phyloP scores from a whole-genome alignment of 2,888 invertebrate genomes.

The Scrobipalpa atriplicella region DNA sequence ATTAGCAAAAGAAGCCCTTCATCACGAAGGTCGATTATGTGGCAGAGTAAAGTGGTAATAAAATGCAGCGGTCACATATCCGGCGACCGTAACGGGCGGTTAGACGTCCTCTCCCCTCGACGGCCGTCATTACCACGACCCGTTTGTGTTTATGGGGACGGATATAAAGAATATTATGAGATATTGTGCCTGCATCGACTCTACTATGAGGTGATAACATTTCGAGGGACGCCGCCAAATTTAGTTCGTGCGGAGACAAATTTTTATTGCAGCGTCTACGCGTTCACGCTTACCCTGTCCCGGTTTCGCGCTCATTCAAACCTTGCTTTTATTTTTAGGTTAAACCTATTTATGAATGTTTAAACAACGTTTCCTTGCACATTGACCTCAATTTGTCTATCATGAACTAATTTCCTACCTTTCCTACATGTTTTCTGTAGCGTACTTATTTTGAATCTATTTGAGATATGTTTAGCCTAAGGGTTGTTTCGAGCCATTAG shows the following conservation, averaged over 20 bases:
- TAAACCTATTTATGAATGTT: conserved; percentile 25
- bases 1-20: conserved; percentile 75
- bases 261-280: conserved; percentile 54
- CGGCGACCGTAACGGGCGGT: conserved; percentile 77
- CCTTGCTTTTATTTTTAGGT: conserved; percentile 30
- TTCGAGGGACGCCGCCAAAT: conserved; percentile 61
- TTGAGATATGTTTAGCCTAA: conserved; percentile 62
- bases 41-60: conserved; percentile 82
- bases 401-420: conserved; percentile 15
- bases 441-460: conserved; percentile 49
- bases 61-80: conserved; percentile 83
- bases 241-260: conserved; percentile 62
- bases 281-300: conserved; percentile 30
- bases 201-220: conserved; percentile 78
- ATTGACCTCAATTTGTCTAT: conserved; percentile 28
- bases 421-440: not conserved
- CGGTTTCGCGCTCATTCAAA: not conserved
- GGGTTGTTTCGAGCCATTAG: conserved; percentile 70
- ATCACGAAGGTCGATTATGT: conserved; percentile 81
- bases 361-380: conserved; percentile 24
- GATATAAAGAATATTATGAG: conserved; percentile 81
- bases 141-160: conserved; percentile 80
- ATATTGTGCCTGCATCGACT: conserved; percentile 74
- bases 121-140: conserved; percentile 76
- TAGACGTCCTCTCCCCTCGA: conserved; percentile 72